Evolutionary conservation across 2,888 invertebrate genomes (phyloP).

Genomic region (Caenorhabditis plicata): DNA sequence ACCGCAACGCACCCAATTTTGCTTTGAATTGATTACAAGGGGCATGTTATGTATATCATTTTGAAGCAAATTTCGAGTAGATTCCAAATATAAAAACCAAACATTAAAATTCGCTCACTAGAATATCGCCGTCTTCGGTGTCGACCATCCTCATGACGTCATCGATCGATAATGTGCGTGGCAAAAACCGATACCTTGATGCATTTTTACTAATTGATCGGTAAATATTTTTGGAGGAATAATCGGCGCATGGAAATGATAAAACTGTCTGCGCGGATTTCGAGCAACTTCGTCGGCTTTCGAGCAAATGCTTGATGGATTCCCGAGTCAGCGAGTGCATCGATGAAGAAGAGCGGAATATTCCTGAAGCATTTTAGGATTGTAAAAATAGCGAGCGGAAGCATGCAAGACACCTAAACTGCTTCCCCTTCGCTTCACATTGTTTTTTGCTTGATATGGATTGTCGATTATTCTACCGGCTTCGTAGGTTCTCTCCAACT

Average conservation of each 20-base stretch:
- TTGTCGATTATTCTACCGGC: constrained; percentile 36
- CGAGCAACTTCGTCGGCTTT: constrained; percentile 27
- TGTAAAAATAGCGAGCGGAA: neutral
- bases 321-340: constrained; percentile 36
- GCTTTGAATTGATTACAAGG: too few species aligned
- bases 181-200: constrained; percentile 31
- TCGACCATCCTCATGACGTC: constrained; percentile 59
- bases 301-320: constrained; percentile 29
- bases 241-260: constrained; percentile 52
- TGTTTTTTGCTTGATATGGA: too few species aligned
- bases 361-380: constrained; percentile 13
- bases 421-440: constrained; percentile 28
- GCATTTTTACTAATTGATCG: constrained; percentile 21
- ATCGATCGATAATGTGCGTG: constrained; percentile 56
- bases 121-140: constrained; percentile 37
- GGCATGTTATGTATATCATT: too few species aligned
- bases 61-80: too few species aligned
- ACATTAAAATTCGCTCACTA: too few species aligned
- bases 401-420: constrained; percentile 33
- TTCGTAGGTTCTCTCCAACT: constrained; percentile 58
- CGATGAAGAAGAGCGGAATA: constrained; percentile 39
- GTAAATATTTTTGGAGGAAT: constrained; percentile 28
- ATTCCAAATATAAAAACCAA: neutral
- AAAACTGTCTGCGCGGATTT: constrained; percentile 55
- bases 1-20: too few species aligned